A percentile compares a stretch with the other conserved stretches of the same genome.
These are phyloP conservation scores for Phthorimaea operculella DNA, from an alignment of 1,140 invertebrate species.

Conservation along the genomic window DNA sequence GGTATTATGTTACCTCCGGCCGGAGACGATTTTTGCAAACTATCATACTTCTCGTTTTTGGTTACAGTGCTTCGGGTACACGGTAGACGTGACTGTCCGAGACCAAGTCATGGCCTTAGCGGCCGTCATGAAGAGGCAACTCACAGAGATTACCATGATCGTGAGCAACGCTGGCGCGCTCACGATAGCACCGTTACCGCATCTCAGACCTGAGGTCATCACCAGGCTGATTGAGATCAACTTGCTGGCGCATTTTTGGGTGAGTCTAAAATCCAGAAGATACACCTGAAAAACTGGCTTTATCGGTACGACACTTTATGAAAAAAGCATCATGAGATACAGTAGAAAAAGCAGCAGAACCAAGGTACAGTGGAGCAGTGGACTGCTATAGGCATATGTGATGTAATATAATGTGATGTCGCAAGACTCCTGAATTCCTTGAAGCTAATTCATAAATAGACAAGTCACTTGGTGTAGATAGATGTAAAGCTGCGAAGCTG, in stretches of 20 bases:
- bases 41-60: not conserved
- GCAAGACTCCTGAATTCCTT: no score
- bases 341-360: no score
- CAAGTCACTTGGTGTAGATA: no score
- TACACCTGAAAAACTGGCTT: no score
- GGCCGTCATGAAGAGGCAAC: conserved; percentile 61
- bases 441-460: no score
- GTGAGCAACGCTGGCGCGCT: conserved; percentile 44
- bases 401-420: no score
- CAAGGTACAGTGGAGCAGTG: no score
- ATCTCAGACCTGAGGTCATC: conserved; percentile 68
- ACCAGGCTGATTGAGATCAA: conserved; percentile 74
- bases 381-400: no score
- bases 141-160: conserved; percentile 71
- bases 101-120: conserved; percentile 66
- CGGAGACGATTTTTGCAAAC: not conserved
- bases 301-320: no score
- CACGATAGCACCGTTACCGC: conserved; percentile 55
- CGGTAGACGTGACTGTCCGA: conserved; percentile 71
- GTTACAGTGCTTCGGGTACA: conserved; percentile 55
- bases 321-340: no score
- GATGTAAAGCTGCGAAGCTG: no score
- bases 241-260: conserved; percentile 78
- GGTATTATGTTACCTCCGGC: not conserved
- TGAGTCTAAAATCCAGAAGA: conserved; percentile 31